These are phyloP conservation scores for Semnornis frantzii DNA, from an alignment of 2,113 vertebrate genomes.

Conservation along the genomic window DNA sequence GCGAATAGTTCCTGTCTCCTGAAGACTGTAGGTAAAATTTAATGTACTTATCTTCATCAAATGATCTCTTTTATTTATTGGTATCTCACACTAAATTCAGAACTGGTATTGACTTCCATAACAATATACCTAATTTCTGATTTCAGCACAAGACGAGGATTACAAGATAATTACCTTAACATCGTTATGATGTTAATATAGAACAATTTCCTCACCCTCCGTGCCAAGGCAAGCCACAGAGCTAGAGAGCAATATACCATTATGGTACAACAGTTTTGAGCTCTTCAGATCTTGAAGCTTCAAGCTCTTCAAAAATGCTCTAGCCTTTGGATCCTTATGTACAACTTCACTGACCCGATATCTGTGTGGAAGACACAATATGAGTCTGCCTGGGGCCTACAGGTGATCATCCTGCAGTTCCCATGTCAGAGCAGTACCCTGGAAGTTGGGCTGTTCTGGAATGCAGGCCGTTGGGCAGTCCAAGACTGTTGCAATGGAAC, in stretches of 20 bases:
- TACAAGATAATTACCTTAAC: neutral
- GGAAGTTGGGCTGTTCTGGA: neutral
- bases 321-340: neutral
- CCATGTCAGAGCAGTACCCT: neutral
- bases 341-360: neutral
- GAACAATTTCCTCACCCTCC: neutral
- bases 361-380: fast-evolving
- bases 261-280: neutral
- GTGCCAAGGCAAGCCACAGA: neutral
- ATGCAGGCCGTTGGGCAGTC: neutral
- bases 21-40: neutral
- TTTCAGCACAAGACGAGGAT: neutral
- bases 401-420: neutral
- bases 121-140: neutral
- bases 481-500: neutral
- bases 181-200: neutral
- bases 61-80: neutral
- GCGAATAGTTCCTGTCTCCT: neutral
- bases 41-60: neutral
- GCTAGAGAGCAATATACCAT: neutral
- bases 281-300: neutral
- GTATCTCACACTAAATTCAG: neutral
- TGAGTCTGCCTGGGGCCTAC: neutral
- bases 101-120: neutral
- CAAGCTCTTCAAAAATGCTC: neutral